Percentiles rank a stretch among this genome's conserved stretches.
phyloP scores from a whole-genome alignment of 2,797 vertebrate genomes.

The Gila robusta region DNA sequence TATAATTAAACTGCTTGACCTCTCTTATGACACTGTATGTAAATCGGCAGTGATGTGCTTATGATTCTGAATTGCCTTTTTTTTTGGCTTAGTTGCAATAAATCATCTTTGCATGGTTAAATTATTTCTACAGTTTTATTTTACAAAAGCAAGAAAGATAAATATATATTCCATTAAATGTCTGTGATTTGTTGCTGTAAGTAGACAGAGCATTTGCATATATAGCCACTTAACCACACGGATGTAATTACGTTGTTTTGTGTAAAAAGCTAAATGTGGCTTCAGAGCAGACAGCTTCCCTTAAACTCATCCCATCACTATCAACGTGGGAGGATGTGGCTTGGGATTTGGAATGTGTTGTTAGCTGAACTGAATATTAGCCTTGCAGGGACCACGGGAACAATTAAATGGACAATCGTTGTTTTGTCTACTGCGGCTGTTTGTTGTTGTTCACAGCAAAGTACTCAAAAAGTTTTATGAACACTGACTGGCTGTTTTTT shows the following conservation, averaged over 20 bases:
- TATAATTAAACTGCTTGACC: neutral
- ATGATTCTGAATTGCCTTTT: neutral
- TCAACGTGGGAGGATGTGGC: conserved; percentile 1
- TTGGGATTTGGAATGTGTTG: neutral
- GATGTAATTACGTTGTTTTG: conserved; percentile 5
- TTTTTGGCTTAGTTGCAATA: neutral
- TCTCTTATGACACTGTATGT: neutral
- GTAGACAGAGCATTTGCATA: neutral
- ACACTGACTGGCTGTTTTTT: neutral
- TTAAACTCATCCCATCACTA: conserved; percentile 9
- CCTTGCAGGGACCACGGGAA: neutral
- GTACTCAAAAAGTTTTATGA: neutral
- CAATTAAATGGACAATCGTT: neutral
- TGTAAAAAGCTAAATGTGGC: conserved; percentile 18
- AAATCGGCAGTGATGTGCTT: neutral
- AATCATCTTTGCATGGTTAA: neutral
- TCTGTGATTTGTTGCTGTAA: conserved; percentile 6
- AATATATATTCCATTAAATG: neutral
- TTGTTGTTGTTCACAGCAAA: neutral
- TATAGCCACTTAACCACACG: neutral
- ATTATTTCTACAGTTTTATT: neutral
- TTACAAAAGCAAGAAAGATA: neutral
- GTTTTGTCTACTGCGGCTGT: neutral
- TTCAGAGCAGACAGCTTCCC: conserved; percentile 2
- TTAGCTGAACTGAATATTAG: conserved; percentile 12